Evolutionary conservation across 2,113 vertebrate species (phyloP).

Genomic region (Alligator sinensis): DNA sequence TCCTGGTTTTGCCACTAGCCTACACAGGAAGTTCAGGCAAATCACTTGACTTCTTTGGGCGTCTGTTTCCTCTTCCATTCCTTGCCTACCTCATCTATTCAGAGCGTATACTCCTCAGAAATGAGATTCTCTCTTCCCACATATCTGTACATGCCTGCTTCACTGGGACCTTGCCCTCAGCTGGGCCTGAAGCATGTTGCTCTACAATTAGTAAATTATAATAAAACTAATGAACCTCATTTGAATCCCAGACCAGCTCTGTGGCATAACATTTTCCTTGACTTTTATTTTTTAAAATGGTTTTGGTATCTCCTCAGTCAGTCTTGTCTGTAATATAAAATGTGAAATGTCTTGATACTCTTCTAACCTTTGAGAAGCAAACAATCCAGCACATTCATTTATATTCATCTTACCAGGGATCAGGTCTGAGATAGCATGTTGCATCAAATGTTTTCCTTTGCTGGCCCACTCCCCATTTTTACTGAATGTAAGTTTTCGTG

Average conservation of each 20-base stretch:
- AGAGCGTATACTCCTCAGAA: not conserved
- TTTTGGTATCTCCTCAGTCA: conserved; percentile 1
- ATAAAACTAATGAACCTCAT: conserved; percentile 4
- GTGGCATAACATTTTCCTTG: conserved; percentile 11
- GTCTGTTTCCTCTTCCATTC: not conserved
- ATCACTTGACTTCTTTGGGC: not conserved
- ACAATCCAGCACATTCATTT: not conserved
- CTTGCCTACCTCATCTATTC: not conserved
- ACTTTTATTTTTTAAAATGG: conserved; percentile 10
- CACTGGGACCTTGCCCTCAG: conserved; percentile 3
- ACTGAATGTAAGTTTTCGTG: too few relatives aligned
- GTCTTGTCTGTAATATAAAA: not conserved
- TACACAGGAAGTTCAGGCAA: not conserved
- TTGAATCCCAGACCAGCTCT: not conserved
- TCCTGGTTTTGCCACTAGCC: not conserved
- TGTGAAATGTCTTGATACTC: not conserved
- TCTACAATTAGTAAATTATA: conserved; percentile 14
- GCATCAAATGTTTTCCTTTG: too few relatives aligned
- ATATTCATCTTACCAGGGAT: not conserved
- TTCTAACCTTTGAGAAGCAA: not conserved
- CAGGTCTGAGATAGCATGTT: too few relatives aligned
- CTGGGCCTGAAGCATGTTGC: not conserved
- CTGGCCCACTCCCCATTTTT: too few relatives aligned
- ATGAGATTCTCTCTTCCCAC: not conserved
- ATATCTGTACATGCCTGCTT: not conserved